Base-by-base conservation (phyloP, 1,140 invertebrate species). In the Aphaenogaster floridana region DNA sequence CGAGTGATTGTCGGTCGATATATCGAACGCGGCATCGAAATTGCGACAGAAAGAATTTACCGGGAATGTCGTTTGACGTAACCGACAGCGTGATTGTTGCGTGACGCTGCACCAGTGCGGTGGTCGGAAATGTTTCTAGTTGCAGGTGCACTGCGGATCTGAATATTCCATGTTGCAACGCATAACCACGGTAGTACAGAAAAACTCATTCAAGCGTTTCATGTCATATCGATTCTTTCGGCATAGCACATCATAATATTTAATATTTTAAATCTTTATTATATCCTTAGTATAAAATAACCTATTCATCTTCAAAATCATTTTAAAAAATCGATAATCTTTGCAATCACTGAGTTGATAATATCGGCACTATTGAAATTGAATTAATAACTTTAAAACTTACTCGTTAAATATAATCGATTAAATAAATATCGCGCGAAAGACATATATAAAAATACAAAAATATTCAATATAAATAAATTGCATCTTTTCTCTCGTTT, bases 81-180 rank as follows among this genome's bases (percentile, higher is more conserved):
- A 84, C 68, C 42, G 52, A 83, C 45, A 45, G 36, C 13, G 80
- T 84, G 80, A 84, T 84, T 61, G 69, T 74, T 84, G 80, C 80
- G 69, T 76, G 80, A 84, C 69, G 42, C n/a, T n/a, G 78, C 36
- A 28, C 45, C 34, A 9, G 50, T 45, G 50, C 66, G 28, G 79
- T 48, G 45, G 69, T 84, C 54, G 80, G 69, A 84, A 84, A 84
- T n/a, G 28, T 45, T 48, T 52, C 3, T 42, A 84, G 9, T 74
- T 13, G 69, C 80, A 84, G 80, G 80, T 84, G 80, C 54, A 84
- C 17, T 50, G 80, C 80, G 57, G 45, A 84, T 84, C 72, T 84
- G 11, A 84, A 84, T 84, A 87, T 85, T 85, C 63, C 71, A 57
- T 89, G 90, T 88, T 69, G 74, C 91, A 85, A 61, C 80, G 21